Percentiles rank a stretch among this genome's conserved stretches.
Conservation (phyloP, 2,113 vertebrate species). For the Silurus glanis region DNA sequence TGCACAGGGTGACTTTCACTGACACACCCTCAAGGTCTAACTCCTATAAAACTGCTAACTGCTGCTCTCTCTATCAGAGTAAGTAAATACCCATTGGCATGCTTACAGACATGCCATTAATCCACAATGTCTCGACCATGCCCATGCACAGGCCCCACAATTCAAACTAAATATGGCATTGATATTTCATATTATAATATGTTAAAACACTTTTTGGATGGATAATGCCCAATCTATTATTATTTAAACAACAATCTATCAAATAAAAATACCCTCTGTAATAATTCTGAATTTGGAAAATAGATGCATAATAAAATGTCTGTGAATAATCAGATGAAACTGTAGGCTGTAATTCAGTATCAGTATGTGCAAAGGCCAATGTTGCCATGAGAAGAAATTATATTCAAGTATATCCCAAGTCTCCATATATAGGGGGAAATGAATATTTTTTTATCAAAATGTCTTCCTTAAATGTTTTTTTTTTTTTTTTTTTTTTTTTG, state of each 20-base stretch:
- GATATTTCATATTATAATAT: not conserved
- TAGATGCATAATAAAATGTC: not conserved
- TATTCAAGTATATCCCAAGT: not conserved
- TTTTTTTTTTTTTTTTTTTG: too few species aligned
- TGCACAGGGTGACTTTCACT: not conserved
- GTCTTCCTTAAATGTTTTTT: too few species aligned
- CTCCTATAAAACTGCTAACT: not conserved
- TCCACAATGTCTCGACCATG: not conserved
- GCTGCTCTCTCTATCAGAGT: not conserved
- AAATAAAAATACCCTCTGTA: not conserved
- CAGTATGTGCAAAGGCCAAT: not conserved
- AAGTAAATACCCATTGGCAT: not conserved
- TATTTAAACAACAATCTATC: not conserved
- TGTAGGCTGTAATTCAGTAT: not conserved
- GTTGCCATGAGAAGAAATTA: not conserved
- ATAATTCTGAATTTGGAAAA: not conserved
- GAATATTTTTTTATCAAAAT: too few species aligned
- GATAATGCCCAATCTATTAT: not conserved
- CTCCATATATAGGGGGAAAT: too few species aligned
- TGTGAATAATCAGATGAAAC: not conserved
- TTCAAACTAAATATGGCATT: not conserved
- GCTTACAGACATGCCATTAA: not conserved
- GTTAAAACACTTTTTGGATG: not conserved
- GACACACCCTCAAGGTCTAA: conserved; percentile 26
- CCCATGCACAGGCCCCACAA: not conserved